Evolutionary conservation across 1,140 invertebrate genomes (phyloP).

Genomic region (Atta cephalotes): DNA sequence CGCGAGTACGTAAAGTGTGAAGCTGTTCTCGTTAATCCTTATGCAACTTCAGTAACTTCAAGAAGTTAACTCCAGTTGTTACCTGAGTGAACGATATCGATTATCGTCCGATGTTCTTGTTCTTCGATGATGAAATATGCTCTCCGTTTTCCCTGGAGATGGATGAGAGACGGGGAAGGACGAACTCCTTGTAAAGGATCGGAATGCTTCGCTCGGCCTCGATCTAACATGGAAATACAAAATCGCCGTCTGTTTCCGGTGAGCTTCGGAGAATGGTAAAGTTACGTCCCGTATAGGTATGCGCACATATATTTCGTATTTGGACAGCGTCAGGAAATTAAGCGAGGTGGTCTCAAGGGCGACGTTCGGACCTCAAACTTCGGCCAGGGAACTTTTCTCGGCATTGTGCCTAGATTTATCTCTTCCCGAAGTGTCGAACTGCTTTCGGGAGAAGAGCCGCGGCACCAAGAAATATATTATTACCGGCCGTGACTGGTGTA

Average conservation of each 20-base stretch:
- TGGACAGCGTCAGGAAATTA: conserved; percentile 71
- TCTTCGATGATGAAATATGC: conserved; percentile 49
- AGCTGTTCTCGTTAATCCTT: conserved; percentile 8
- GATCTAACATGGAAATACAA: conserved; percentile 50
- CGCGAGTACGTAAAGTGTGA: background rate
- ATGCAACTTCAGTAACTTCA: conserved; percentile 45
- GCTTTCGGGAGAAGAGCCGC: conserved; percentile 47
- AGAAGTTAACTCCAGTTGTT: conserved; percentile 40
- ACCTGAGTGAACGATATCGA: conserved; percentile 48
- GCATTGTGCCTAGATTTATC: conserved; percentile 69
- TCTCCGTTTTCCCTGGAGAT: background rate
- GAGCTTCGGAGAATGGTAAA: conserved; percentile 17
- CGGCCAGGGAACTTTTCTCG: conserved; percentile 64
- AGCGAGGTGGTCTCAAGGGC: conserved; percentile 70
- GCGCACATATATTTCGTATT: conserved; percentile 36
- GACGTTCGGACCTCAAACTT: conserved; percentile 70
- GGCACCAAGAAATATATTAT: conserved; percentile 70
- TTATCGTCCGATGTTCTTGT: conserved; percentile 48
- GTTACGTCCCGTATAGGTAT: background rate
- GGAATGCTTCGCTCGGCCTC: background rate
- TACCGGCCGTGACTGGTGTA: conserved; percentile 56
- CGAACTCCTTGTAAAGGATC: conserved; percentile 13
- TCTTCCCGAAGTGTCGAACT: conserved; percentile 70
- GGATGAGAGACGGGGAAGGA: background rate
- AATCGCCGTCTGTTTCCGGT: conserved; percentile 59